Evolutionary conservation across 2,113 vertebrate genomes (phyloP).

Genomic region (Bos javanicus): DNA sequence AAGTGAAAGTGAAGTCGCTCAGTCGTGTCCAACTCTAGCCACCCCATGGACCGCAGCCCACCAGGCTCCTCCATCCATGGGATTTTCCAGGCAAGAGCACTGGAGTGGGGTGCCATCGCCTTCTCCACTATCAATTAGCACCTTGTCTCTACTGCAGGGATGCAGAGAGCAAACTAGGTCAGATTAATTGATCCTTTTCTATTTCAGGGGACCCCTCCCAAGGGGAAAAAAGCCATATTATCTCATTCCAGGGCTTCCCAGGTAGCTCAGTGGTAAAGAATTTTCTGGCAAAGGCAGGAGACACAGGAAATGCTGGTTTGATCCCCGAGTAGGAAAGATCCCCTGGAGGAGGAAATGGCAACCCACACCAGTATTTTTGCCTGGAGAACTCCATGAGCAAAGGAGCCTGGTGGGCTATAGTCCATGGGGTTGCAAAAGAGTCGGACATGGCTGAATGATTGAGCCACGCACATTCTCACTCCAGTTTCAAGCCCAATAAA

Average conservation of each 20-base stretch:
- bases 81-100: no score
- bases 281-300: background rate
- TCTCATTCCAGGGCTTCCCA: background rate
- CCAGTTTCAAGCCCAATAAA: background rate
- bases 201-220: background rate
- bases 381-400: background rate
- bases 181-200: background rate
- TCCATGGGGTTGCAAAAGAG: background rate
- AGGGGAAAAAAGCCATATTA: background rate
- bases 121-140: background rate
- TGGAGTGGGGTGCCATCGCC: no score
- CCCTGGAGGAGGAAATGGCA: background rate
- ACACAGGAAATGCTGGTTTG: background rate
- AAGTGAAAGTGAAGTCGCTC: no score
- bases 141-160: background rate
- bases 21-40: no score
- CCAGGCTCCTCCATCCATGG: no score
- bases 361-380: background rate
- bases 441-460: background rate
- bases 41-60: no score
- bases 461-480: background rate
- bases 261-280: background rate
- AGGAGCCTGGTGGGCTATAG: background rate
- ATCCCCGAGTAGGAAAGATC: background rate
- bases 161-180: background rate